Evolutionary conservation across 1,140 invertebrate genomes (phyloP), one percentile per base, ranked within the genome.

Genomic region (Lepidurus packardi): DNA sequence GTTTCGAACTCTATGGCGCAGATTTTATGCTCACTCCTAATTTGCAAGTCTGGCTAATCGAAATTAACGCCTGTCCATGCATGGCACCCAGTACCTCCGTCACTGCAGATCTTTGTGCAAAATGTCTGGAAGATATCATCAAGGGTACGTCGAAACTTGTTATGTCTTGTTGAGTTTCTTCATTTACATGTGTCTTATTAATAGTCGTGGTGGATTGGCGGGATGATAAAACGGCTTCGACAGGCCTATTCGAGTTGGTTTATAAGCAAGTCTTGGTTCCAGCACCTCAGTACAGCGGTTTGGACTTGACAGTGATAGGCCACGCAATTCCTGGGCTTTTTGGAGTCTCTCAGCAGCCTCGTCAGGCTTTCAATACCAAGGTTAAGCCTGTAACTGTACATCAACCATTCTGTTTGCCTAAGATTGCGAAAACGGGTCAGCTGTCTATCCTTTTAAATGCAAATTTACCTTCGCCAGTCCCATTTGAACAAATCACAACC

Each of bases 41-140:
- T 84, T 93, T 93, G 81, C 91, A 90, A 75, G 94, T 94, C 0
- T 97, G 94, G 94, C 86, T 97, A 0, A 93, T 98, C 80, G 96
- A 98, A 84, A 97, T 98, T 79, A 97, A 98, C 84, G 95, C 93
- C 8, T 94, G 93, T 85, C 95, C 95, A 0, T 94, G 94, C 82
- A 90, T 98, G 87, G 93, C 93, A 44, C 89, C 92, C 10, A 94
- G 92, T 1, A 97, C 95, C 0, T 93, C 91, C 79, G 93, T 97
- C 1, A 98, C 95, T 0, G 91, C 93, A 0, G 85, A 92, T 78
- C 87, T 98, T 81, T 97, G 95, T 84, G 89, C 91, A 16, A 91
- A 92, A 83, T 94, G 93, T 74, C 88, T 97, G 75, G 94, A 97
- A 84, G 95, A 98, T 86, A 91, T 94, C 1, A 89, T 97, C 73